Base-by-base conservation (phyloP, 2,113 vertebrate species). In the Psilopsiagon aurifrons region DNA sequence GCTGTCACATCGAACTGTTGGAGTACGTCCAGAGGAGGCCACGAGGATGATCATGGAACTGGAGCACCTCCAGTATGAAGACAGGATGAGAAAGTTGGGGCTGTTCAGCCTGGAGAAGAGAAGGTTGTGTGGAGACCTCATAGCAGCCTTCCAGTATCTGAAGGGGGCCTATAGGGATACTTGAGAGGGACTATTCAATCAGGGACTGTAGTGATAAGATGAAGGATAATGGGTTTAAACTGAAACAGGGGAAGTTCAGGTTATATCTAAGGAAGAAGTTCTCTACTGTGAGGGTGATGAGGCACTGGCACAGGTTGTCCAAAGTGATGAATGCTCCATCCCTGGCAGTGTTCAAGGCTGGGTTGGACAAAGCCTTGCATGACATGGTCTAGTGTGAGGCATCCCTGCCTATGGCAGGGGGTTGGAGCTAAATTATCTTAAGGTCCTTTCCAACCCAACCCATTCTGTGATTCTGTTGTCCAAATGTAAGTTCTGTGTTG, bases 401-500 rank as follows among this genome's bases (percentile, higher is more conserved):
- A 7, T 59, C 13, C 9, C 33, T 59, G 13, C 55, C 33, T 2
- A 23, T n/a, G 33, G 33, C 33, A n/a, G 55, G 55, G 12, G 20
- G 9, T 59, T 59, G 33, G 57, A 59, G 35, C 22, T 59, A 8
- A 14, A 10, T 35, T 33, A 59, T 35, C 33, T 59, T 15, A 35
- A 35, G 13, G 57, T 59, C 33, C 33, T 35, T 59, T 16, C 22
- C 16, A 59, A 35, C 22, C 22, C 22, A 24, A 24, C 13, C 33
- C 6, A 10, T 35, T 24, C 57, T 35, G 22, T 35, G 33, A 35
- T 35, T 59, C 33, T 59, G 57, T 35, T 23, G 11, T 37, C 28
- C 6, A 27, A 10, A 3, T 31, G 11, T 3, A 52, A 28, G 25
- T 14, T 33, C 1, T 1, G 0, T 6, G 20, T 57, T n/a, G 31